Conservation (phyloP, 2,797 vertebrate genomes). For the Lepilemur ruficaudatus region DNA sequence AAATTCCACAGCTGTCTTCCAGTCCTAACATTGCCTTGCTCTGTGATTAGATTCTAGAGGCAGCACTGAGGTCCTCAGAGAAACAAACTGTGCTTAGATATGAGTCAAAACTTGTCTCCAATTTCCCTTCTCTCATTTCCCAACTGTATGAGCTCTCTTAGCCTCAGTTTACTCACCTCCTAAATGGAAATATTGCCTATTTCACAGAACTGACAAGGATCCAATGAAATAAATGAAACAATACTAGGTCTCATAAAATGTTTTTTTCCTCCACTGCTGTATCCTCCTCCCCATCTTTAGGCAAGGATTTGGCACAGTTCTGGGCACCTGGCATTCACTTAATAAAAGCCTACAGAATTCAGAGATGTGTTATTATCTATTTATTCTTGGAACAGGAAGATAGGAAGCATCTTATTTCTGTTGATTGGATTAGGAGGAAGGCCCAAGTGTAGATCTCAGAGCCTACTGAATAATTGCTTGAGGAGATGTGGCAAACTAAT, state of each 20-base stretch:
- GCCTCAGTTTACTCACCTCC: background rate
- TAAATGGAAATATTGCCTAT: background rate
- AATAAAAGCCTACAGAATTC: background rate
- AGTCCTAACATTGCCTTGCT: background rate
- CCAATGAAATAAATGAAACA: background rate
- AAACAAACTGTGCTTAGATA: background rate
- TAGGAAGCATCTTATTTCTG: background rate
- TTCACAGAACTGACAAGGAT: background rate
- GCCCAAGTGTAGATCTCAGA: background rate
- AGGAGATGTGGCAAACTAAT: background rate
- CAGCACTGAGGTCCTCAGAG: background rate
- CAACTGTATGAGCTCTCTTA: background rate
- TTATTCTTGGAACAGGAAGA: background rate
- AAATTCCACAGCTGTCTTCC: background rate
- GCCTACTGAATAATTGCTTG: background rate
- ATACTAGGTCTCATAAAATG: background rate
- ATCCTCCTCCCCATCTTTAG: background rate
- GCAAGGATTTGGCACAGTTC: background rate
- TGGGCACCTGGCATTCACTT: background rate
- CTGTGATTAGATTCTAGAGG: background rate
- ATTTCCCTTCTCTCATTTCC: background rate
- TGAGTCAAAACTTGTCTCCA: background rate
- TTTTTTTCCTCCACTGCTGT: background rate
- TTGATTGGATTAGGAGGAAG: background rate
- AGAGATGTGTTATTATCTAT: background rate